Evolutionary conservation across 2,797 vertebrate species (phyloP).

Genomic region (Rhynchonycteris naso): DNA sequence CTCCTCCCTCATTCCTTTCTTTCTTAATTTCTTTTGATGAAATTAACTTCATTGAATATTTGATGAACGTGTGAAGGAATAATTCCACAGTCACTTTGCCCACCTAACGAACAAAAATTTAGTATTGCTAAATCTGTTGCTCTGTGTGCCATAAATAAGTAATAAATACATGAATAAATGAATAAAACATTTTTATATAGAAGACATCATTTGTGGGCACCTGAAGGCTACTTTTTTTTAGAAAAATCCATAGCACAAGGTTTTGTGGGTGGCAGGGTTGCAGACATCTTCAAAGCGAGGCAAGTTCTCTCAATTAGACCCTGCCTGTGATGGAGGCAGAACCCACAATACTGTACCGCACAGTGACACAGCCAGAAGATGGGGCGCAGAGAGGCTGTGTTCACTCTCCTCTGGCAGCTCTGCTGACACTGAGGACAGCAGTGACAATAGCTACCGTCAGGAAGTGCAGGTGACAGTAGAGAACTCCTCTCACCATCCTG

Average conservation of each 20-base stretch:
- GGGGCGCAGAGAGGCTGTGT: background rate
- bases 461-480: background rate
- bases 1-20: accelerated
- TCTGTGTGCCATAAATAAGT: background rate
- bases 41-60: background rate
- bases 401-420: background rate
- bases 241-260: background rate
- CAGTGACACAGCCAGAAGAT: background rate
- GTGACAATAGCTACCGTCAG: background rate
- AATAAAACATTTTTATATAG: background rate
- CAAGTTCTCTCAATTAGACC: background rate
- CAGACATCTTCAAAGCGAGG: background rate
- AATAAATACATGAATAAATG: background rate
- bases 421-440: background rate
- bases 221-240: background rate
- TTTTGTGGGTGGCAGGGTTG: background rate
- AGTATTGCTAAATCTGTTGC: background rate
- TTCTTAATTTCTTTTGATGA: background rate
- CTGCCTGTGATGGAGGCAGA: background rate
- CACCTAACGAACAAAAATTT: background rate
- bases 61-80: background rate
- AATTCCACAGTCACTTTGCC: background rate
- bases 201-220: background rate
- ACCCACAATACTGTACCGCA: background rate
- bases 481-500: accelerated